Evolutionary conservation across 2,113 vertebrate genomes (phyloP), one percentile per base, ranked within the genome.

Genomic region (Pionites leucogaster): DNA sequence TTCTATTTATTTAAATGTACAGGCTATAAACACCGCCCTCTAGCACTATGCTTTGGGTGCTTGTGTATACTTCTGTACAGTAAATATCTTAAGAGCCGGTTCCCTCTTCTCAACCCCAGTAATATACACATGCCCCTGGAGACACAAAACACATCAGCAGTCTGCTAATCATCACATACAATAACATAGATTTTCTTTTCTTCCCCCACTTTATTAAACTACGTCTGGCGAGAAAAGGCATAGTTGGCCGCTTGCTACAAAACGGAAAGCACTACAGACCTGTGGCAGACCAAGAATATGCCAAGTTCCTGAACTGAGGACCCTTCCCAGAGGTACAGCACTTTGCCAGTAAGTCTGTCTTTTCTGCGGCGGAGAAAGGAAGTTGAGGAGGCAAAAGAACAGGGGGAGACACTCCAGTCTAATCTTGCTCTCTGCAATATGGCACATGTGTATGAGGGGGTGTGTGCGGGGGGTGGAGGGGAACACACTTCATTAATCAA

Each of bases 401-500:
- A 4, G 7, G n/a, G 37, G 65, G 89, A 87, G 84, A 72, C 41
- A 8, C 74, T 75, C 60, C 4, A 2, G 14, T 41, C 52, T 37
- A 7, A 71, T 53, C 52, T 79, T 29, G 25, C 68, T 90, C 82
- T 50, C 79, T 65, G 69, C 88, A 42, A n/a, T 76, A 31, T 2
- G 25, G 69, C 31, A 44, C 29, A 33, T 80, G 44, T 9, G 17
- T 60, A 19, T 35, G 88, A 63, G 83, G 53, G 60, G 19, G 74
- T 7, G 65, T 14, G 28, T 9, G 47, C 0, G 0, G 28, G 5
- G 55, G 17, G 33, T 0, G 1, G 47, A 41, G 59, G 5, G 29
- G 53, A 39, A 28, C 28, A 69, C 44, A 18, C 52, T 2, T 8
- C 83, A 49, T 84, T 60, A 79, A 93, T 78, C 65, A 84, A 78